Base-by-base conservation (phyloP, 1,140 invertebrate genomes). In the Caenorhabditis tropicalis region DNA sequence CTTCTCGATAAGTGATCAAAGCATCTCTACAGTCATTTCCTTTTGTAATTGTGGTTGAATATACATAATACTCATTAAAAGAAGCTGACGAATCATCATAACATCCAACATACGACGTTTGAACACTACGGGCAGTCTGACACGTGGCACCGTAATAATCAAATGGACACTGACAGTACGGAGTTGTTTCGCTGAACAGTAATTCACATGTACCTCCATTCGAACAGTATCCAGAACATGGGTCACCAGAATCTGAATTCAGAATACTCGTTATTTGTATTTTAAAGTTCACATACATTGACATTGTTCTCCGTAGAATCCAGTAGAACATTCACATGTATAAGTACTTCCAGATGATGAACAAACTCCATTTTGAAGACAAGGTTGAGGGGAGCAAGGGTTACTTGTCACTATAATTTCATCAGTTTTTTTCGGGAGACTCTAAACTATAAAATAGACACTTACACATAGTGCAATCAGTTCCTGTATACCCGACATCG, bases 1-100 rank as follows among this genome's bases (percentile, higher is more conserved):
- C 65, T 24, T 74, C 33, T 31, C 65, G 19, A 24, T 74, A 74
- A 24, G 65, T 6, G 10, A 74, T 46, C 19, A 74, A 12, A 21
- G 65, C 65, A 74, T 74, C 65, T 74, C 65, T 39, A 74, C 65
- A 74, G 27, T 74, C 65, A 74, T 31, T 74, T 74, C 65, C 65
- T 27, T 39, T 74, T 7, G 65, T 74, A 3, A 74, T 74, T 19
- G 36, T 74, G 6, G 65, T 46, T 24, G 65, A 74, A 19, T 74
- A 74, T 9, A 74, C 65, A 46, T 74, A 74, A 43, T 74, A 74
- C 9, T 74, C 65, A 10, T 19, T 74, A 36, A 74, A 74, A 24
- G 65, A 36, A 24, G 65, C 36, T 2, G 36, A 43, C 1, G 65
- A 74, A 46, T 74, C 65, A 74, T 74, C 65, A 46, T 43, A 74